Base-by-base conservation (phyloP, 1,140 invertebrate species). In the Nasonia longicornis region DNA sequence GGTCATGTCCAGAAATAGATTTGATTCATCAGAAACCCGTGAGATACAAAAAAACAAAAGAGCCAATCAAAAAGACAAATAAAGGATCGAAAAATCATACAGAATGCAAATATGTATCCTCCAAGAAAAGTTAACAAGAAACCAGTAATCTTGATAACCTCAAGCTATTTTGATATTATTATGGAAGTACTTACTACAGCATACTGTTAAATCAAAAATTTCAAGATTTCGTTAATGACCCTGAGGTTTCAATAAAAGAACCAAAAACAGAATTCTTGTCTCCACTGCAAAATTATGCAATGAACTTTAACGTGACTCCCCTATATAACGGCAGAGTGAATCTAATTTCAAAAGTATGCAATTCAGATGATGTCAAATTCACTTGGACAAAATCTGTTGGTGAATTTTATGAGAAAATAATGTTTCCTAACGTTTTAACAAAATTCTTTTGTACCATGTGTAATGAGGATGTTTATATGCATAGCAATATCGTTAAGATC, bases 161-260 rank as follows among this genome's bases (percentile, higher is more conserved):
- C 63, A n/a, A 64, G 63, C n/a, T n/a, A 64, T 64, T 64, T 64
- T 64, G 63, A 64, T 64, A 14, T n/a, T n/a, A 64, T 64, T n/a
- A 8, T 64, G 2, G 63, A 64, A 64, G 2, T 64, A n/a, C 16
- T 64, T 2, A 64, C 63, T 64, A n/a, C n/a, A 22, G 6, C n/a
- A 3, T 66, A 66, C 4, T 26, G 1, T 1, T 10, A 12, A 22
- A 66, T 66, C 0, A 11, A 66, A 66, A n/a, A 66, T 66, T 22
- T 66, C 20, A 66, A 66, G 10, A 66, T 2, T 66, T 66, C 7
- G 11, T 66, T 26, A 2, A 66, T 26, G 11, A 66, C 16, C 20
- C 20, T 1, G 26, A 11, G 20, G 22, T 7, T 66, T 14, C 26
- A 66, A 7, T 2, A 26, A 6, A n/a, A 26, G n/a, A 63, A 63